A percentile compares a stretch with the other conserved stretches of the same genome.
These are phyloP conservation scores for Autographa pulchrina DNA, from an alignment of 2,888 invertebrate species.

Conservation along the genomic window DNA sequence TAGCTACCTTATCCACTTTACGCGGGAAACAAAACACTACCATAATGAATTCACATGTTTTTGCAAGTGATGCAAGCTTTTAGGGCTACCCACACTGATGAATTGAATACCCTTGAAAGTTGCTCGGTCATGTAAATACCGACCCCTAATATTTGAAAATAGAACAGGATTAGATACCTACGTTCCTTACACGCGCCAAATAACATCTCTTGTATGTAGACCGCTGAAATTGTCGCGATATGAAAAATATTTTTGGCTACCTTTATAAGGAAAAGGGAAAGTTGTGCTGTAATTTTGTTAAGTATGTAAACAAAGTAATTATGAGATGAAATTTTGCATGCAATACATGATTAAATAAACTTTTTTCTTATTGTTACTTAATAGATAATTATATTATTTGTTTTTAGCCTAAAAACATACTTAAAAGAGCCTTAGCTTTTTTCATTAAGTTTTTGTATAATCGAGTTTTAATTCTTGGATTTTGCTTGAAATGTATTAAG, in stretches of 20 bases:
- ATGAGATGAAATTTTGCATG: not conserved
- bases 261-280: not conserved
- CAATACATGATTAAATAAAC: not conserved
- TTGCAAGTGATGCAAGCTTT: constrained; percentile 28
- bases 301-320: not conserved
- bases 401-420: no score
- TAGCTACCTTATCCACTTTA: constrained; percentile 20
- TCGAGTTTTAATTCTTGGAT: no score
- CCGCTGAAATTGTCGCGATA: constrained; percentile 14
- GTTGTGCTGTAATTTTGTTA: not conserved
- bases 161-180: constrained; percentile 42
- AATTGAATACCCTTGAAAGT: constrained; percentile 45
- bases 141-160: constrained; percentile 45
- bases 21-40: not conserved
- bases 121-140: constrained; percentile 58
- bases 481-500: no score
- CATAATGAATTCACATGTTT: constrained; percentile 17
- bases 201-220: constrained; percentile 16
- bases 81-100: constrained; percentile 19
- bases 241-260: constrained; percentile 25
- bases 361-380: not conserved
- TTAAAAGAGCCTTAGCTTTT: no score
- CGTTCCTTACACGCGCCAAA: constrained; percentile 32
- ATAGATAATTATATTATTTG: no score
- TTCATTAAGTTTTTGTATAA: no score